Percentiles rank a stretch among this genome's conserved stretches.
phyloP scores from a whole-genome alignment of 2,113 vertebrate genomes.

The Anas platyrhynchos region DNA sequence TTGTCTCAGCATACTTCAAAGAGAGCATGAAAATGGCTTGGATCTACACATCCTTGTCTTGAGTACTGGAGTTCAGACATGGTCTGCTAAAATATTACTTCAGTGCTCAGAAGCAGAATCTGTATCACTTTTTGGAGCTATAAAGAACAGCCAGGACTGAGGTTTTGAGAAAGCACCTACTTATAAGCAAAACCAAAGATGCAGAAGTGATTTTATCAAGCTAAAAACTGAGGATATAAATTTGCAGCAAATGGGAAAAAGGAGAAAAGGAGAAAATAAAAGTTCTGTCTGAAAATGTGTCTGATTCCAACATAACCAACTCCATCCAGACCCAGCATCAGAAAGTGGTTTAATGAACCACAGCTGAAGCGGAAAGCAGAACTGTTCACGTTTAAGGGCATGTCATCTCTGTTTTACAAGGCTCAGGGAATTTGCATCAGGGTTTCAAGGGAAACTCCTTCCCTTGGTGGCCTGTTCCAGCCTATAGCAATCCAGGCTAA shows the following conservation, averaged over 20 bases:
- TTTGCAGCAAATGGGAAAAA: slow-evolving; percentile 6
- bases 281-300: not conserved
- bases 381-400: not conserved
- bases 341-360: slow-evolving; percentile 29
- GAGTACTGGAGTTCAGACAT: not conserved
- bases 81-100: slow-evolving; percentile 5
- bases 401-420: fast-evolving
- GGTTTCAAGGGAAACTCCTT: not conserved
- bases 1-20: slow-evolving; percentile 18
- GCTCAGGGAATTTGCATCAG: not conserved
- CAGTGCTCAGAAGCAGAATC: not conserved
- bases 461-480: not conserved
- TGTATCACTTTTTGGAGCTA: slow-evolving; percentile 20
- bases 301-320: slow-evolving; percentile 14
- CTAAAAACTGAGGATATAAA: not conserved
- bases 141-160: not conserved
- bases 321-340: slow-evolving; percentile 21
- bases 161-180: not conserved
- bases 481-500: not conserved
- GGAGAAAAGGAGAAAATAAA: slow-evolving; percentile 33
- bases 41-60: not conserved
- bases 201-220: slow-evolving; percentile 20
- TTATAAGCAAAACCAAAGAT: not conserved
- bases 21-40: not conserved
- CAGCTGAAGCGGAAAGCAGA: slow-evolving; percentile 27